Evolutionary conservation across 2,888 invertebrate species (phyloP).

Genomic region (Busseola fusca): DNA sequence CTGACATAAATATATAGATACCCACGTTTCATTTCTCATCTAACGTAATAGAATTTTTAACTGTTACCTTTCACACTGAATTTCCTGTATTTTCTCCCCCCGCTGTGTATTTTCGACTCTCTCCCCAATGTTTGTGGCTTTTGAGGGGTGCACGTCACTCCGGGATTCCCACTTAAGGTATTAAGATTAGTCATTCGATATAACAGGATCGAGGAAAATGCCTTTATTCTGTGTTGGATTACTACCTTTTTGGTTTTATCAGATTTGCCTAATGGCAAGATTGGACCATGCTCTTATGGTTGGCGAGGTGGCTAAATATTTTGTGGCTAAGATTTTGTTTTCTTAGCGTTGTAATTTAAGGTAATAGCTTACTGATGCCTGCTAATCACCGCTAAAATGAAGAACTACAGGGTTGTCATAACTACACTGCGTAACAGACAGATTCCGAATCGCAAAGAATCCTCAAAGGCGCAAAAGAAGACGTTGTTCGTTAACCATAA

Average conservation of each 20-base stretch:
- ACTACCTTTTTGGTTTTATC: conserved; percentile 18
- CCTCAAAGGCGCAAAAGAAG: neutral
- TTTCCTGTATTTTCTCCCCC: conserved; percentile 3
- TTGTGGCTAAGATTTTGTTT: conserved; percentile 7
- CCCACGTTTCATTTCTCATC: neutral
- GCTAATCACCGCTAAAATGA: neutral
- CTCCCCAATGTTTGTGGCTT: conserved; percentile 23
- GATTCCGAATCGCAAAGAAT: neutral
- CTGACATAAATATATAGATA: neutral
- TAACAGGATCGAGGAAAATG: conserved; percentile 23
- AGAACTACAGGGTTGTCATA: neutral
- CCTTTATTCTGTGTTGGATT: conserved; percentile 14
- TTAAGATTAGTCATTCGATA: conserved; percentile 50
- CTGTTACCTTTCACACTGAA: conserved; percentile 28
- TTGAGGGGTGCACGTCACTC: conserved; percentile 20
- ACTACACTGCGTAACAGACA: neutral
- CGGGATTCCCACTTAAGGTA: conserved; percentile 47
- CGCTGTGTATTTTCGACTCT: conserved; percentile 21
- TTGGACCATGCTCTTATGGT: neutral
- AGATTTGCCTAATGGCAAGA: conserved; percentile 3
- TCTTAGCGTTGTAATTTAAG: neutral
- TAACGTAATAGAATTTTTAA: conserved; percentile 16
- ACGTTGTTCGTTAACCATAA: neutral
- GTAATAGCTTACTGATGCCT: neutral
- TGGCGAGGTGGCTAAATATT: neutral